These are phyloP conservation scores for Araneus ventricosus DNA, from an alignment of 1,140 invertebrate species.

Conservation along the genomic window DNA sequence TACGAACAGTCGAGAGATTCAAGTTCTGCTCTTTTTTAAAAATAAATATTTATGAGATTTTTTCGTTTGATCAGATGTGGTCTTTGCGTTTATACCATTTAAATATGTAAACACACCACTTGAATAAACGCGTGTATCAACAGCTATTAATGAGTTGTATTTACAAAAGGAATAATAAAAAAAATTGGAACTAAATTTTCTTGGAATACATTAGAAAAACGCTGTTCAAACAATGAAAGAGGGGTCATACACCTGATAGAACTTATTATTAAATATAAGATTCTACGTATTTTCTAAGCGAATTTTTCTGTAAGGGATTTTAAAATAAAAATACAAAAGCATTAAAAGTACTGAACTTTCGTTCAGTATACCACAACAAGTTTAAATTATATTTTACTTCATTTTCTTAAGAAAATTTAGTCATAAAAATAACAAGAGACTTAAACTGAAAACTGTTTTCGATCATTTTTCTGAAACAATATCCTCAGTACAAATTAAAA, in stretches of 20 bases:
- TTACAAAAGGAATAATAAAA: neutral
- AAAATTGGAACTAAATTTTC: neutral
- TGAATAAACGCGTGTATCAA: neutral
- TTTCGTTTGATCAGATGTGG: neutral
- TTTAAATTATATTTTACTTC: too few species aligned
- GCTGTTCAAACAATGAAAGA: neutral
- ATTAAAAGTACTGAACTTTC: too few species aligned
- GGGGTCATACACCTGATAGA: neutral
- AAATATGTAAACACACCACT: neutral
- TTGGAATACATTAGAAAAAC: neutral
- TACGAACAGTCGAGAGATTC: neutral
- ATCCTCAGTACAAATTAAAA: too few species aligned
- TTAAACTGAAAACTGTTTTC: too few species aligned
- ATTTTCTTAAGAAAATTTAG: too few species aligned
- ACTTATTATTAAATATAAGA: too few species aligned
- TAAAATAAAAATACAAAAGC: too few species aligned
- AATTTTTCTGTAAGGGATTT: too few species aligned
- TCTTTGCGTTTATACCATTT: neutral
- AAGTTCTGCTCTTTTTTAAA: neutral
- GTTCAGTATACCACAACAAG: too few species aligned
- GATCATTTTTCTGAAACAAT: too few species aligned
- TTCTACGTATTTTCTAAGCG: too few species aligned
- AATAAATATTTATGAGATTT: neutral
- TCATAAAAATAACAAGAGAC: too few species aligned
- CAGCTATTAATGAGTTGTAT: neutral